These are phyloP conservation scores for Syngnathus scovelli DNA, from an alignment of 2,113 vertebrate species.

Conservation along the genomic window DNA sequence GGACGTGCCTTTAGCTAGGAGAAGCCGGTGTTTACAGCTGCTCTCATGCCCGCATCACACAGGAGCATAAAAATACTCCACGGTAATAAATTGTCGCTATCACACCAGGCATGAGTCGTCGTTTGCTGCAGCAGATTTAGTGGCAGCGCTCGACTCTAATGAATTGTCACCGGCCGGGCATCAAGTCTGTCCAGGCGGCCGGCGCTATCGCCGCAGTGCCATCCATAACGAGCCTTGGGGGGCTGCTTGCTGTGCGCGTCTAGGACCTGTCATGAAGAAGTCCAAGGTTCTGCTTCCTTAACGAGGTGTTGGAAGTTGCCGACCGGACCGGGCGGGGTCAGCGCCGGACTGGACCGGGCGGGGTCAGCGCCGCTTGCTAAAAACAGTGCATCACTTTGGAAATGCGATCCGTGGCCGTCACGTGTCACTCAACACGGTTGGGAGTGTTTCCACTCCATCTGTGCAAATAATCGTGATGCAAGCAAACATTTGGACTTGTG, in stretches of 20 bases:
- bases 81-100: conserved; percentile 47
- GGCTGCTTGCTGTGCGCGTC: conserved; percentile 12
- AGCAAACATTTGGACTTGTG: conserved; percentile 30
- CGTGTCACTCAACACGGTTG: background rate
- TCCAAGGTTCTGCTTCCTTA: conserved; percentile 34
- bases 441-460: conserved; percentile 32
- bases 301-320: conserved; percentile 40
- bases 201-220: conserved; percentile 21
- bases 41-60: conserved; percentile 44
- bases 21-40: conserved; percentile 44
- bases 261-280: conserved; percentile 47
- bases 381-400: background rate
- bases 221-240: conserved; percentile 57
- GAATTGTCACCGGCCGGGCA: conserved; percentile 40
- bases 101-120: conserved; percentile 38
- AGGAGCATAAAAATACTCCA: conserved; percentile 21
- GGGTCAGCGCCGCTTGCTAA: conserved; percentile 28
- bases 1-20: conserved; percentile 4
- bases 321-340: conserved; percentile 29
- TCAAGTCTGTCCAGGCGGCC: conserved; percentile 32
- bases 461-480: conserved; percentile 40
- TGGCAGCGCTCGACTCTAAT: conserved; percentile 48
- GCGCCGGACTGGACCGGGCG: conserved; percentile 1
- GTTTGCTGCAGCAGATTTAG: conserved; percentile 46
- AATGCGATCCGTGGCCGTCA: background rate